Conservation (phyloP, 2,113 vertebrate species). For the Prionailurus bengalensis region DNA sequence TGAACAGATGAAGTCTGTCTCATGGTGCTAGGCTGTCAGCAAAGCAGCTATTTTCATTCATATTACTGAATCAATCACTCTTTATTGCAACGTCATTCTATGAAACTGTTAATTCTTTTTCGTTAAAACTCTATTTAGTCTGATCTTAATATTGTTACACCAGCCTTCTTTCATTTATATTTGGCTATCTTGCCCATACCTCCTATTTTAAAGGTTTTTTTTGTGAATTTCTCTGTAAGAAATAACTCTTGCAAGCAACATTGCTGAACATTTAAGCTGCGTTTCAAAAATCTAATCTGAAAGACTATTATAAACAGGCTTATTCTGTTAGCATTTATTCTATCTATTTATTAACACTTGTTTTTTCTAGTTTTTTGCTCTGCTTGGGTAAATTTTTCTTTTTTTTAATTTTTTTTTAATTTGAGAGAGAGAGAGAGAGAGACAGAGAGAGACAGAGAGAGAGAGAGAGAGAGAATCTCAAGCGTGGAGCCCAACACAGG, state of each 20-base stretch:
- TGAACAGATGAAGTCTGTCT: neutral
- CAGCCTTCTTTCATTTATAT: neutral
- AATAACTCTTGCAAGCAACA: neutral
- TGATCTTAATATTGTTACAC: neutral
- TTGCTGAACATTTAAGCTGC: no score
- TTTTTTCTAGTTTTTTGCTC: neutral
- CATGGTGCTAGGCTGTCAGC: neutral
- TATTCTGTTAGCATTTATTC: neutral
- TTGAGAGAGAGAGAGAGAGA: no score
- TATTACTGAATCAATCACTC: neutral
- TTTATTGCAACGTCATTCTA: neutral
- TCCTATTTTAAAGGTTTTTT: neutral
- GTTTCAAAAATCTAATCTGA: neutral
- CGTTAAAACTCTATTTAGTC: neutral
- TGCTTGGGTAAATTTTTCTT: neutral
- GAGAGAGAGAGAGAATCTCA: no score
- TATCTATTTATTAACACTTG: neutral
- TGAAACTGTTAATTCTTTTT: neutral
- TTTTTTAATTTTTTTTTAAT: neutral
- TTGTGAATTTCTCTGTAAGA: neutral
- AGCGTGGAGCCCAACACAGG: no score
- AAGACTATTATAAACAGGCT: neutral
- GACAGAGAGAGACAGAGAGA: no score
- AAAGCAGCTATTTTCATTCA: neutral
- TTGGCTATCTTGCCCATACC: neutral